Evolutionary conservation across 1,140 invertebrate species (phyloP), one percentile per base, ranked within the genome.

Genomic region (Drosophila nigromelanica): DNA sequence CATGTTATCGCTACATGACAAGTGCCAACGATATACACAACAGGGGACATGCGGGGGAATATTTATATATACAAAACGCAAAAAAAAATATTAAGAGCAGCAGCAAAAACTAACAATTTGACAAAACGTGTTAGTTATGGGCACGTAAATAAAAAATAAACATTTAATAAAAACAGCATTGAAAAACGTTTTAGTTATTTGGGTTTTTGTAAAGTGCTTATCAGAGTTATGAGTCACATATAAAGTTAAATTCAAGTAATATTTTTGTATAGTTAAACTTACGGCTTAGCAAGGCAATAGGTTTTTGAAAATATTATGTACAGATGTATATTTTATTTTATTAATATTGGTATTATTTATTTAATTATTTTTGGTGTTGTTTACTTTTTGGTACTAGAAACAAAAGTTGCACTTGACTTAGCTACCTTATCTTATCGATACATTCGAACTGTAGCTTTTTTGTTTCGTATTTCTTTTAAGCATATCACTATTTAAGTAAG

Each of bases 1-100:
- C 83, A 87, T 83, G 83, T 87, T 87, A 89, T 87, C 83, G 83
- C 78, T 66, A 60, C 51, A 64, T 86, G 81, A 81, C 81, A 86
- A 86, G 82, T 87, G 78, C 76, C 82, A 86, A 63, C 48, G 74
- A 77, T 81, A 60, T 62, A 59, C 42, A 45, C 45, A 14, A 33
- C 5, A n/a, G 37, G 67, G 66, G 15, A 47, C 42, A 35, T 6
- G n/a, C 24, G 40, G 42, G 35, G 30, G n/a, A 40, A 51, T 21
- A 61, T 37, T 37, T 8, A 12, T 43, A 58, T 15, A 30, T 39
- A 33, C 21, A 30, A 55, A 33, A 60, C 2, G 3, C 21, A 54
- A 45, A 70, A 15, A 74, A 55, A 73, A 63, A 37, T 30, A 52
- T 48, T 60, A 37, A 33, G 40, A 54, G 64, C 37, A 60, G 54